phyloP scores from a whole-genome alignment of 2,113 vertebrate species.

The Pterocles orientalis region DNA sequence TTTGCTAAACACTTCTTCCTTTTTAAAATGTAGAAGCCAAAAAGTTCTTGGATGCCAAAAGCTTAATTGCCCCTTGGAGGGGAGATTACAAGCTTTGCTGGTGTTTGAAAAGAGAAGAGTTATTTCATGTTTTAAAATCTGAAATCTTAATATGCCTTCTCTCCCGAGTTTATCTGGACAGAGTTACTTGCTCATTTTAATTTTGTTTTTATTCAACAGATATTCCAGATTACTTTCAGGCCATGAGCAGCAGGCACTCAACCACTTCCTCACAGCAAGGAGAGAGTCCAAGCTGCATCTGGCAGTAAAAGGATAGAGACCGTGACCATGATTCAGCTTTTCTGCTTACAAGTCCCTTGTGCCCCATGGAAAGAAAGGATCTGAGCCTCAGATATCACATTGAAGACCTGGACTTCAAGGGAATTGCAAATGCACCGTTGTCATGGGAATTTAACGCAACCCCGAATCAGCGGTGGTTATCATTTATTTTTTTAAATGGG shows the following conservation, averaged over 20 bases:
- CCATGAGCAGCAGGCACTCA: neutral
- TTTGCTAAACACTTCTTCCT: neutral
- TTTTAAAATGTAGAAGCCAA: neutral
- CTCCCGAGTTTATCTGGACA: neutral
- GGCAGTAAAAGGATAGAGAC: neutral
- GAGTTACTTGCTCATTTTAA: neutral
- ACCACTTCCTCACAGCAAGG: neutral
- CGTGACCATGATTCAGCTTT: neutral
- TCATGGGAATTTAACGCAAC: neutral
- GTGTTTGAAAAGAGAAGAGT: neutral
- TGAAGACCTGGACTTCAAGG: neutral
- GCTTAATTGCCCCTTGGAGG: neutral
- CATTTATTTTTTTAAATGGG: neutral
- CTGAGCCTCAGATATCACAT: neutral
- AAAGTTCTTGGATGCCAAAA: neutral
- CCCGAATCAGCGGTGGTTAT: neutral
- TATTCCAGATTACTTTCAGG: neutral
- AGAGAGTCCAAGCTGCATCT: neutral
- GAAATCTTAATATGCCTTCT: neutral
- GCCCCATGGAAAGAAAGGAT: neutral
- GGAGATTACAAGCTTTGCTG: neutral
- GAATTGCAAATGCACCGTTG: neutral
- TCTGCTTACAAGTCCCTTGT: neutral
- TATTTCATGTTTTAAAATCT: neutral
- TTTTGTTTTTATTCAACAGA: neutral